These are phyloP conservation scores for Drosophila siamana DNA, from an alignment of 2,888 invertebrate species.

Conservation along the genomic window DNA sequence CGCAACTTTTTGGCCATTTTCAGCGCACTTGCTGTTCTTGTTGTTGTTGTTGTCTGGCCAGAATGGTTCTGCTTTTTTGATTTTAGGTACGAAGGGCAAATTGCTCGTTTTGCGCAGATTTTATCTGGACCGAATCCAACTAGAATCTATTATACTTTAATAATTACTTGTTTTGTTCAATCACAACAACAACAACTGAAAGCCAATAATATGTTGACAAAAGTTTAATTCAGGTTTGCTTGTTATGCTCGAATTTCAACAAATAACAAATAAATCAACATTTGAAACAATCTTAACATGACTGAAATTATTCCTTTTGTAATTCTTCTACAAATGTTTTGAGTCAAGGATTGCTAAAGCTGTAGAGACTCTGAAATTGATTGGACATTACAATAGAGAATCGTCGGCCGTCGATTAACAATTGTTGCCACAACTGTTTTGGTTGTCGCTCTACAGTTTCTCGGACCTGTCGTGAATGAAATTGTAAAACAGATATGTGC, in stretches of 20 bases:
- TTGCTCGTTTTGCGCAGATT: constrained; percentile 15
- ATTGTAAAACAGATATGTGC: neutral
- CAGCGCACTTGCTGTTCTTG: constrained; percentile 11
- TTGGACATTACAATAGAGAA: neutral
- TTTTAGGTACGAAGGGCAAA: constrained; percentile 43
- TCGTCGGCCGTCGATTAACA: constrained; percentile 4
- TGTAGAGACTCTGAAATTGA: neutral
- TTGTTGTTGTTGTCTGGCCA: constrained; percentile 14
- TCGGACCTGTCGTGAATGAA: neutral
- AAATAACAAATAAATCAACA: too few species aligned
- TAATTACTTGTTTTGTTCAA: neutral
- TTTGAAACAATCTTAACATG: too few species aligned
- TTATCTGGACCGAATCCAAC: constrained; percentile 22
- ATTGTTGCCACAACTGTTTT: constrained; percentile 35
- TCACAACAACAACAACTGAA: neutral
- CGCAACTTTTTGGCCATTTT: constrained; percentile 66
- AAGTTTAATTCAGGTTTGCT: neutral
- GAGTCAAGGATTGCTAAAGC: neutral
- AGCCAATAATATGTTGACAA: neutral
- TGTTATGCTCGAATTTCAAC: too few species aligned
- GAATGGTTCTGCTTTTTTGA: constrained; percentile 66
- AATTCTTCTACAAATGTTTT: neutral
- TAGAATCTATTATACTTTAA: constrained; percentile 14
- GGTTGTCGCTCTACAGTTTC: too few species aligned
- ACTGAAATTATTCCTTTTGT: too few species aligned